Base-by-base conservation (phyloP, 2,113 vertebrate species). In the Podarcis muralis region DNA sequence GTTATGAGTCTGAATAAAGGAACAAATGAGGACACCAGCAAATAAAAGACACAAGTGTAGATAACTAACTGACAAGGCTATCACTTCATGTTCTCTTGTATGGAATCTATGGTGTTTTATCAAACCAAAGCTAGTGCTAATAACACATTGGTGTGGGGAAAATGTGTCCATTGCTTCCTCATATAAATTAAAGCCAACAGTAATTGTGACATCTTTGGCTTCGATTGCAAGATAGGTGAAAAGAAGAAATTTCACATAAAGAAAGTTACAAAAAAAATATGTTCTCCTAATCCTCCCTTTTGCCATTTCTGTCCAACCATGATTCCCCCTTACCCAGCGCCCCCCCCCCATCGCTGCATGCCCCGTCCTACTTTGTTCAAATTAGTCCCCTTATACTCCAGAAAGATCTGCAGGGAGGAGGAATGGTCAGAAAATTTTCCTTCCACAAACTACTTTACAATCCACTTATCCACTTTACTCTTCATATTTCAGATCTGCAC, bases 21-120 rank as follows among this genome's bases (percentile, higher is more conserved):
- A 85, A 85, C 84, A 85, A 75, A 76, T 76, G 69, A 85, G 84
- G 72, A 85, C 72, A 65, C 32, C 22, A 75, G 72, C 53, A 85
- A 65, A 85, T 7, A 35, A 23, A 62, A 85, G 69, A 5, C 2
- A 35, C 30, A 84, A 57, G n/a, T 22, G 16, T 48, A 72, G 43
- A 35, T 72, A 6, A 1, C 15, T 43, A 84, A 84, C 32, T 53
- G n/a, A 57, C 69, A 74, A 4, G 15, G 57, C 32, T 53, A 35
- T n/a, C 5, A 72, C 40, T 83, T 84, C 9, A 72, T 9, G 6
- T 20, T 72, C 18, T 32, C 37, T 72, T 43, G n/a, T 9, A 48
- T 6, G 32, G 16, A 23, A 16, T 20, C 27, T 74, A 43, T 32
- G 22, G 22, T 84, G 27, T 72, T n/a, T 72, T n/a, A 81, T 35